Percentiles rank a stretch among this genome's conserved stretches.
Conservation (phyloP, 2,113 vertebrate species). For the Motacilla alba region DNA sequence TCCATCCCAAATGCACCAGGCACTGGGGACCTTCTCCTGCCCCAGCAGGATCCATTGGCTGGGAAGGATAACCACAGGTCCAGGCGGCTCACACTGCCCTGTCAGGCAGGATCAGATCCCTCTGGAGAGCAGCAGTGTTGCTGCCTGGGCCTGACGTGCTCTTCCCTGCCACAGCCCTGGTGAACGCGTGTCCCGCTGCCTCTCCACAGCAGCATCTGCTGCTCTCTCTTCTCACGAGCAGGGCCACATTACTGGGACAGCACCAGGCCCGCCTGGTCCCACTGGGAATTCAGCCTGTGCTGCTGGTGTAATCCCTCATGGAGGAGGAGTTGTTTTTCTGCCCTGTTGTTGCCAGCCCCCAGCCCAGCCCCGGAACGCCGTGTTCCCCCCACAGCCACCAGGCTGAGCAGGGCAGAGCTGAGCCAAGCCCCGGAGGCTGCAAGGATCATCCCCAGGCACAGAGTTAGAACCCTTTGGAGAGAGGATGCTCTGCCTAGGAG, state of each 20-base stretch:
- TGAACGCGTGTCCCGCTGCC: rapidly evolving
- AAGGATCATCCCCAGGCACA: not conserved
- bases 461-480: not conserved
- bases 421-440: not conserved
- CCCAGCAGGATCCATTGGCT: rapidly evolving
- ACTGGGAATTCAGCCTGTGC: not conserved
- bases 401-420: not conserved
- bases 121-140: not conserved
- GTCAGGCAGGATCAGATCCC: not conserved
- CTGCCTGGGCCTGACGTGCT: rapidly evolving
- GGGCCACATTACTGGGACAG: rapidly evolving
- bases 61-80: rapidly evolving
- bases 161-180: not conserved
- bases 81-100: rapidly evolving
- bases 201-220: not conserved
- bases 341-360: not conserved
- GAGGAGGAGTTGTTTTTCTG: not conserved
- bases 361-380: rapidly evolving
- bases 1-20: not conserved
- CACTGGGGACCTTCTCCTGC: not conserved
- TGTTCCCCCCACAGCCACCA: not conserved
- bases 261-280: not conserved
- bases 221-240: not conserved
- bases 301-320: not conserved
- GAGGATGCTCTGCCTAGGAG: not conserved